These are phyloP conservation scores for Clinocottus analis DNA, from an alignment of 2,113 vertebrate genomes.

Conservation along the genomic window DNA sequence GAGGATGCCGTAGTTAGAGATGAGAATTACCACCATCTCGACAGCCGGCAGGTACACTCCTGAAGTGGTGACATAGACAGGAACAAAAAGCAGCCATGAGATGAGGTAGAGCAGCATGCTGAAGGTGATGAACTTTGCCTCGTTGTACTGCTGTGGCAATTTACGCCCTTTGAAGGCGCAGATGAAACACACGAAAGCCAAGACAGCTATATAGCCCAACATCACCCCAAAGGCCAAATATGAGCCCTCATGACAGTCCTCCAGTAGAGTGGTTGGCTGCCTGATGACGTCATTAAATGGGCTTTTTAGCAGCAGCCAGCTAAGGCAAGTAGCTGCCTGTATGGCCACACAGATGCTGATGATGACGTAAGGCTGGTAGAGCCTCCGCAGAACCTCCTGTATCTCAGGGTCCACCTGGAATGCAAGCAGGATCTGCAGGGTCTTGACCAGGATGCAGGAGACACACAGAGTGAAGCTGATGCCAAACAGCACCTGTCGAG, in stretches of 20 bases:
- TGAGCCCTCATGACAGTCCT: constrained; percentile 88
- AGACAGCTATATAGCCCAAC: constrained; percentile 86
- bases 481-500: constrained; percentile 87
- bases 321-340: constrained; percentile 83
- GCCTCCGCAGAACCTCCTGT: constrained; percentile 79
- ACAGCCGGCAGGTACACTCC: constrained; percentile 89
- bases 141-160: constrained; percentile 90
- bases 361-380: constrained; percentile 83
- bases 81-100: constrained; percentile 91
- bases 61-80: constrained; percentile 85
- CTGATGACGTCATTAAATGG: constrained; percentile 75
- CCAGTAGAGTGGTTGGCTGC: constrained; percentile 78
- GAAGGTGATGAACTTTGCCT: constrained; percentile 93
- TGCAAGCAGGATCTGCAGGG: constrained; percentile 90
- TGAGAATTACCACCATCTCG: constrained; percentile 91
- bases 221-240: constrained; percentile 85
- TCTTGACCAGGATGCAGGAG: constrained; percentile 91
- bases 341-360: constrained; percentile 81
- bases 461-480: constrained; percentile 90
- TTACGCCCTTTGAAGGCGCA: constrained; percentile 92
- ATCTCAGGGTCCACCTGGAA: constrained; percentile 89
- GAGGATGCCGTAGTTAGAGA: constrained; percentile 90
- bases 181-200: constrained; percentile 88
- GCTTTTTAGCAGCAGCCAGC: constrained; percentile 85
- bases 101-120: constrained; percentile 93